Evolutionary conservation across 2,888 invertebrate species (phyloP), one percentile per base, ranked within the genome.

Genomic region (Stenichneumon culpator): DNA sequence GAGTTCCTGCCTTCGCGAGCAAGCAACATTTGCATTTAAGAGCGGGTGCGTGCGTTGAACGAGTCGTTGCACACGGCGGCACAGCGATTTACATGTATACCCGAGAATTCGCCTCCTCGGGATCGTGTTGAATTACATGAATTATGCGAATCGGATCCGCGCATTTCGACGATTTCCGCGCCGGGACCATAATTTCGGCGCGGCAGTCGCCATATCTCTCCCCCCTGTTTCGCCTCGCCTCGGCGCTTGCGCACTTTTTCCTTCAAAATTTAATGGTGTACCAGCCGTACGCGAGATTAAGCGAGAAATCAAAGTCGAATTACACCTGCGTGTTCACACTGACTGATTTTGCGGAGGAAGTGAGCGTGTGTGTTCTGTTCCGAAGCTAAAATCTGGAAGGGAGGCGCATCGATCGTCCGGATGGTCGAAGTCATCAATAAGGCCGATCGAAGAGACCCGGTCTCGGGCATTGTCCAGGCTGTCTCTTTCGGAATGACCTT

Each of bases 91-190:
- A 79, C 82, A 84, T 81, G 72, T 72, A 36, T 77, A 32, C 75
- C 54, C 25, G 44, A 16, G 73, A 28, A 52, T 75, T 65, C 36
- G 74, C 63, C 72, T 63, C 63, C 63, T 28, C 47, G 16, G 63
- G n/a, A 63, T 44, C 28, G 22, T n/a, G 77, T 36, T 63, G 81
- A 83, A 86, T 86, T 77, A 84, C 82, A 85, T 81, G 78, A 68
- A 87, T 87, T 86, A 86, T 73, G 78, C 78, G 79, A 86, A 78
- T 80, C 81, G 78, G 83, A 82, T 79, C 63, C 50, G 60, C 52
- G 70, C 69, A 67, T 79, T 85, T 82, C 74, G 72, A 80, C 78
- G 70, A 63, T 85, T 86, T 86, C 75, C 69, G 54, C 78, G 80
- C 39, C 47, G 68, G 52, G 73, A 50, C 77, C 68, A 47, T 80